phyloP scores from a whole-genome alignment of 2,797 vertebrate species.

The Mormyrops boulengeri region DNA sequence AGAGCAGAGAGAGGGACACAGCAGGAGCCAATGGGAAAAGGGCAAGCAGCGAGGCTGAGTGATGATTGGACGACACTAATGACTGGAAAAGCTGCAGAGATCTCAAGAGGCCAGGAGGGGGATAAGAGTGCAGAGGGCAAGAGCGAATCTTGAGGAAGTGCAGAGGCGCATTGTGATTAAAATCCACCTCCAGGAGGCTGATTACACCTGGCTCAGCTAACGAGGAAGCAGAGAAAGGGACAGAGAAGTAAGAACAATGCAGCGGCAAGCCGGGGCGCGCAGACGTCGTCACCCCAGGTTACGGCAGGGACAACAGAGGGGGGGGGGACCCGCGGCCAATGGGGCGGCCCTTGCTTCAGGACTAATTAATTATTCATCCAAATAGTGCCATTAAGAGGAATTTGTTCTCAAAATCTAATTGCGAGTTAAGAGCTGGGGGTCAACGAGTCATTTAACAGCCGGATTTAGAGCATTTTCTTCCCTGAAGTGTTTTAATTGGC shows the following conservation, averaged over 20 bases:
- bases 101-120: background rate
- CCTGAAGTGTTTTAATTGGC: conserved; percentile 25
- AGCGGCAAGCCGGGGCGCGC: conserved; percentile 14
- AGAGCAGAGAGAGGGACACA: background rate
- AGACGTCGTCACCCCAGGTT: conserved; percentile 36
- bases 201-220: conserved; percentile 4
- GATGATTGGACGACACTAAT: background rate
- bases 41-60: background rate
- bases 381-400: conserved; percentile 29
- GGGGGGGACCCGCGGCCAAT: conserved; percentile 7
- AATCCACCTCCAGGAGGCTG: background rate
- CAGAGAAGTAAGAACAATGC: conserved; percentile 27
- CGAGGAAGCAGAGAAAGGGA: conserved; percentile 13
- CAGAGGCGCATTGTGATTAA: background rate
- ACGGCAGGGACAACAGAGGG: conserved; percentile 20
- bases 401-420: conserved; percentile 31
- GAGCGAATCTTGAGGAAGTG: background rate
- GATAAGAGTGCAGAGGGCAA: background rate
- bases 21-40: background rate
- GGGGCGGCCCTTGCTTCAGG: conserved; percentile 24
- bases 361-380: conserved; percentile 34
- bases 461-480: conserved; percentile 27
- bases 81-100: background rate
- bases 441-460: conserved; percentile 34
- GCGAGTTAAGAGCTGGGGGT: conserved; percentile 31